Percentiles rank a stretch among this genome's conserved stretches.
Evolutionary conservation across 2,797 vertebrate genomes (phyloP).

Genomic region (Acanthornis magna): DNA sequence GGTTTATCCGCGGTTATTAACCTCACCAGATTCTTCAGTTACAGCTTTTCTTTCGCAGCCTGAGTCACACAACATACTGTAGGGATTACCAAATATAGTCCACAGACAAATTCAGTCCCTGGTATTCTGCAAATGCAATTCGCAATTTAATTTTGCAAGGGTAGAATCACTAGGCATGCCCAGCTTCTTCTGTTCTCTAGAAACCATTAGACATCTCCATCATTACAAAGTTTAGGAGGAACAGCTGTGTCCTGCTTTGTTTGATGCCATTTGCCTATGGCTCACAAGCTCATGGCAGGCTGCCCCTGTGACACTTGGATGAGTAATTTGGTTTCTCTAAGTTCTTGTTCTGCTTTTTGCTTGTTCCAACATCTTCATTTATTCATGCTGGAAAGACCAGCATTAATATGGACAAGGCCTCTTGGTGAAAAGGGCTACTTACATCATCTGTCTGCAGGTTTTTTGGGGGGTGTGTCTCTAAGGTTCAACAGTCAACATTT

Average conservation of each 20-base stretch:
- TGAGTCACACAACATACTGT: neutral
- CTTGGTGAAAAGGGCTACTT: neutral
- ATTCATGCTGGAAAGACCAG: neutral
- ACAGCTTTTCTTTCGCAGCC: neutral
- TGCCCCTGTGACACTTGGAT: neutral
- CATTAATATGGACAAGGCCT: neutral
- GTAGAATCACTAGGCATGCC: neutral
- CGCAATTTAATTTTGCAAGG: neutral
- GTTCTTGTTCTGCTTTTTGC: neutral
- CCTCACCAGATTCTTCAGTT: neutral
- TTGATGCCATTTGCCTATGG: neutral
- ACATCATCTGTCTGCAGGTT: neutral
- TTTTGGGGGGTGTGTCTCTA: neutral
- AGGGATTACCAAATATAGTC: neutral
- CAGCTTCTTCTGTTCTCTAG: neutral
- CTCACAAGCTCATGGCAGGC: neutral
- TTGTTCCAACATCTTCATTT: constrained; percentile 20
- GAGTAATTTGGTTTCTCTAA: neutral
- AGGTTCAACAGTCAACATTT: neutral
- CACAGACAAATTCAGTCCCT: neutral
- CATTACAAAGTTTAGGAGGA: neutral
- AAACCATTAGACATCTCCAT: neutral
- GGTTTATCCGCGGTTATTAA: neutral
- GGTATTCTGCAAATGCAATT: neutral
- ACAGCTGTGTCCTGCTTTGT: neutral